Base-by-base conservation (phyloP, 1,140 invertebrate genomes). In the Dendrolimus kikuchii region DNA sequence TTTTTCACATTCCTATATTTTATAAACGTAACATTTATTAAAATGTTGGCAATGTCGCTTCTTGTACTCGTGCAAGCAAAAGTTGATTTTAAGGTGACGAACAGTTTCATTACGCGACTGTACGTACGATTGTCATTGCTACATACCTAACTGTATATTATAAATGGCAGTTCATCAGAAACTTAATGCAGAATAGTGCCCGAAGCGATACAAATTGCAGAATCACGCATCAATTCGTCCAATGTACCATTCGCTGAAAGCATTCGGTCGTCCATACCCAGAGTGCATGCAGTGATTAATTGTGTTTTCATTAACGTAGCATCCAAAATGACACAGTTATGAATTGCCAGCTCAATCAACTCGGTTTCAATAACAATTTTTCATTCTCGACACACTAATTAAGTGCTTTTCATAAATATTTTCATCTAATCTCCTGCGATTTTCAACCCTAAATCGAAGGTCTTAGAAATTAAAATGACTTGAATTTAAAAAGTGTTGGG, bases 301-400 rank as follows among this genome's bases (percentile, higher is more conserved):
- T 64, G 62, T 59, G 66, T 77, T 83, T 83, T 82, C 78, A 86
- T 86, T 81, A 79, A 64, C 66, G 69, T 74, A 71, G 71, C 75
- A 77, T 83, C 79, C 78, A 73, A 82, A 85, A 86, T 81, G 82
- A 81, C 81, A 86, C 78, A 83, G 80, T 83, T 86, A 84, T 81
- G 74, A 81, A 71, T 78, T 66, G 76, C 72, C 71, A 75, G 77
- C 78, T 86, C 82, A 86, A 84, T 84, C 78, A 84, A 74, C 70
- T 75, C 74, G 70, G 81, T 84, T 86, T 84, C 83, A 81, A 86
- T 86, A 84, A 84, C 81, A 84, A 84, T 86, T 86, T 86, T 86
- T 86, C 81, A 86, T 77, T 77, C 79, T 81, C 78, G 81, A 86
- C 81, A 83, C 68, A 83, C 81, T 86, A 86, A 86, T 86, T 86